These are phyloP conservation scores for Dolichopus griseipennis DNA, from an alignment of 2,888 invertebrate genomes.

Conservation along the genomic window DNA sequence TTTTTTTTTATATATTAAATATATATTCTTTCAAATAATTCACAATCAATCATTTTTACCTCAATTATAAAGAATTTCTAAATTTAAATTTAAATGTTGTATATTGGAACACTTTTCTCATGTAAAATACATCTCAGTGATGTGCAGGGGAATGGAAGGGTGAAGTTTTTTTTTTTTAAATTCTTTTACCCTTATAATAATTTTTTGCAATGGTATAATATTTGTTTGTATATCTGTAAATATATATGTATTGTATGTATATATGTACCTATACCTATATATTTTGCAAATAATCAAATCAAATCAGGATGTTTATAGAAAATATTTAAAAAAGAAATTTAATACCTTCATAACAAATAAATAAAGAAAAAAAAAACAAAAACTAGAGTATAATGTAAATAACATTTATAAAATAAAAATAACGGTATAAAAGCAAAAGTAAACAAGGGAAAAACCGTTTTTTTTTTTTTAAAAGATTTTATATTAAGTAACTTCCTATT, in stretches of 20 bases:
- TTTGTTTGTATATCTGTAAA: background rate
- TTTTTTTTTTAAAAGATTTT: too few species aligned
- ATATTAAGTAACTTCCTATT: too few species aligned
- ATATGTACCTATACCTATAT: background rate
- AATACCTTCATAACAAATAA: background rate
- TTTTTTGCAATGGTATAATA: too few species aligned
- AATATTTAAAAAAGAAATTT: constrained; percentile 6
- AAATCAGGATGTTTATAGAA: constrained; percentile 3
- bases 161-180: too few species aligned
- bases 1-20: background rate
- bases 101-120: too few species aligned
- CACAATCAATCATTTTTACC: background rate
- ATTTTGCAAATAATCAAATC: constrained; percentile 3
- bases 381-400: background rate
- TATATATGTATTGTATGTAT: background rate
- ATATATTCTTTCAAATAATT: background rate
- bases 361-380: background rate
- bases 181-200: too few species aligned
- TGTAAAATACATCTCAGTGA: too few species aligned
- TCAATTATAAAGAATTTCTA: background rate
- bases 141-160: too few species aligned
- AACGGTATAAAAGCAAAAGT: too few species aligned
- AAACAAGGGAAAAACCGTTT: too few species aligned
- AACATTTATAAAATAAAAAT: background rate
- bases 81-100: too few species aligned